These are phyloP conservation scores for sheep (Ovis aries) DNA, from an alignment of 2,113 vertebrate genomes.

Conservation along the genomic window ARS-UI_Ramb_v3.0 NC_056058.1:68158501-68159000, in stretches of 20 bases:
- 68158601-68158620: conserved; percentile 72
- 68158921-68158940: neutral
- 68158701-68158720: conserved; percentile 38
- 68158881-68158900: conserved; percentile 28
- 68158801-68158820: conserved; percentile 65
- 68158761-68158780: conserved; percentile 80
- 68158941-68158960: neutral
- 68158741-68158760: conserved; percentile 80
- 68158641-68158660: conserved; percentile 63
- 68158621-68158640: conserved; percentile 64
- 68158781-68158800: conserved; percentile 78
- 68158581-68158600: conserved; percentile 72
- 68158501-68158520: conserved; percentile 65
- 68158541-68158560: conserved; percentile 49
- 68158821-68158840: conserved; percentile 79
- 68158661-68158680: conserved; percentile 39
- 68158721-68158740: conserved; percentile 50
- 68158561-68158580: conserved; percentile 66
- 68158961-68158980: neutral
- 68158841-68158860: conserved; percentile 47
- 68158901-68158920: neutral
- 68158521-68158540: conserved; percentile 45
- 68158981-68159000: neutral
- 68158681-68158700: conserved; percentile 25
- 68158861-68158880: conserved; percentile 37